These are phyloP conservation scores for Erethizon dorsatum DNA, from an alignment of 2,797 vertebrate genomes.

Conservation along the genomic window DNA sequence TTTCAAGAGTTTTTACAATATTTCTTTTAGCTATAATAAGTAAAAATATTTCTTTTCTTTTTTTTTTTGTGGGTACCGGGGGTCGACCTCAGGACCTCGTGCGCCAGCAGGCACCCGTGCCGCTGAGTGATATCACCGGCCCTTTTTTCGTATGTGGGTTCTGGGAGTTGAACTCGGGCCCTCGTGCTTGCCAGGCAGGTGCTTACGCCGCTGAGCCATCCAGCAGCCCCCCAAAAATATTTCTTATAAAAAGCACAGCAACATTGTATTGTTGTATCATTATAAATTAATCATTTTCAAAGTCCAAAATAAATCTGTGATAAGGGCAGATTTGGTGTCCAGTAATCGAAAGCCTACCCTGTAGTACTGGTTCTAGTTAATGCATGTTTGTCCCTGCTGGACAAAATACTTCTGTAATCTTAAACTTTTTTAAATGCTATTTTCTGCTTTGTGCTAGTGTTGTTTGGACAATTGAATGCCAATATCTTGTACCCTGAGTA, in stretches of 20 bases:
- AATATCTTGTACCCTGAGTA: no score
- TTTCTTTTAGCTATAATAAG: slow-evolving; percentile 10
- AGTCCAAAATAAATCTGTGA: slow-evolving; percentile 42
- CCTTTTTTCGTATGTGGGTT: no score
- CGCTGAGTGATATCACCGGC: no score
- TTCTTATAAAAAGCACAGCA: not conserved
- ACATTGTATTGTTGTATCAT: not conserved
- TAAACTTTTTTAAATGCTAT: slow-evolving; percentile 2
- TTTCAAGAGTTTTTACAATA: slow-evolving; percentile 2
- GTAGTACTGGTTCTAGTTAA: not conserved
- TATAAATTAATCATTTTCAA: slow-evolving; percentile 31
- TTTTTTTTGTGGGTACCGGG: no score
- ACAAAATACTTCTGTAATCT: slow-evolving; percentile 23
- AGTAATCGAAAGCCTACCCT: not conserved
- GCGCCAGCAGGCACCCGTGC: no score
- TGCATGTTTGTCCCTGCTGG: not conserved
- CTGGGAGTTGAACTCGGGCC: no score
- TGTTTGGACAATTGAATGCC: no score
- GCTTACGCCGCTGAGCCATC: no score
- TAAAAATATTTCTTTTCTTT: slow-evolving; percentile 1
- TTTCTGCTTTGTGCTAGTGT: not conserved
- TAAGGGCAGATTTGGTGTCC: not conserved
- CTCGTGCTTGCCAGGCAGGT: no score
- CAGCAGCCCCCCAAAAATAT: not conserved
- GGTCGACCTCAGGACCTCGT: no score